Evolutionary conservation across 2,888 invertebrate species (phyloP), one percentile per base, ranked within the genome.

Genomic region (Brachylomia viminalis): DNA sequence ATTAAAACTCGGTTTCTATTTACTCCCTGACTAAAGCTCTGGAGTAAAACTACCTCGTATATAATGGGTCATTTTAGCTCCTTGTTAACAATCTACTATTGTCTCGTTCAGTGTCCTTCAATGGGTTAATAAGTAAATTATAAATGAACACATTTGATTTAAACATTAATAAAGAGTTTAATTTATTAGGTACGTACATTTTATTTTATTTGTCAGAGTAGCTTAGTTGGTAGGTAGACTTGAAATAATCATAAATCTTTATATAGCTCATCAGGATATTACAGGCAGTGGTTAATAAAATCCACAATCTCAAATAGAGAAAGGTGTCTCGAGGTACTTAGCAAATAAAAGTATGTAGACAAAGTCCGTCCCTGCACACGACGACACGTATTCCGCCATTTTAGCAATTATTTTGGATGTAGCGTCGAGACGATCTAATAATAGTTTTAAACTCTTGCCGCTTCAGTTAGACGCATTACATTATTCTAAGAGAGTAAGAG

Each of bases 351-450:
- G 23, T 1, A n/a, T 33, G 6, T 30, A 62, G 27, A 27, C 42
- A 23, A 38, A 86, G 38, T 84, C 0, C 86, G 62, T 59, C 88
- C 66, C 84, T 82, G 87, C 33, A 5, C 33, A 15, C 2, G 58
- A 62, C 73, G 72, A 79, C 67, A 79, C 59, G 49, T 52, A 75
- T 59, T 59, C 71, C 78, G 58, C 84, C 86, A 84, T 86, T 84
- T 87, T 82, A 84, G 78, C 74, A 87, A 87, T 88, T 82, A 88
- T 88, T 87, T 86, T 71, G 65, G 72, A 67, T 87, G 88, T 84
- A 84, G 49, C 78, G 80, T 47, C 79, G 61, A 72, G 82, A 78
- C 82, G 65, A 20, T 72, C 89, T 87, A 86, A 59, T 77, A 76
- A 77, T 87, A 87, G 83, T 67, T 75, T 62, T 74, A 70, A 77